Evolutionary conservation across 2,797 vertebrate species (phyloP), one percentile per base, ranked within the genome.

Genomic region (Allobates femoralis): DNA sequence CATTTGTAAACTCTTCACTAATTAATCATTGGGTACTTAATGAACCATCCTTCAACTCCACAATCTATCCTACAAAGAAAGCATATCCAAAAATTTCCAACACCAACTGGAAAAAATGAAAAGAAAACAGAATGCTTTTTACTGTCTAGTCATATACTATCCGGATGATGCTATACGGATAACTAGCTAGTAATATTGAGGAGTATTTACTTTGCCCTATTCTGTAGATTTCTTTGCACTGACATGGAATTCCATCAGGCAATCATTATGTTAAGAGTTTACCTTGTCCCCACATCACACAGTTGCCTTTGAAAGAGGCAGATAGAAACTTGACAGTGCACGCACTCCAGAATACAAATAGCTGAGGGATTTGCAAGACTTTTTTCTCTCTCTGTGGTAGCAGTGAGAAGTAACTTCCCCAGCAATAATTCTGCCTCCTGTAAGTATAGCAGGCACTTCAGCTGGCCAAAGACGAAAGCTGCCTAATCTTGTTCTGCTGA

Each of bases 401-500:
- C 83, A 88, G 69, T 66, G 60, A 85, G 76, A 55, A 87, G 84
- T 91, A 93, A 89, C 89, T 91, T 91, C 90, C 90, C 89, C 46
- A 62, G 89, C 89, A 89, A 89, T 88, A 89, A 88, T 3, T 58
- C 90, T 89, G 85, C 90, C 64, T 55, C 58, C 89, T 91, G 62
- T 90, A 88, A 91, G 64, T 34, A 91, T 91, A 90, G 90, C 90
- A 89, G 91, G 89, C 92, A 86, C 92, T 92, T 90, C 90, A 92
- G 90, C 0, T 21, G 81, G 86, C 92, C 93, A 92, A 91, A 91
- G 91, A 89, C 86, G 26, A 92, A 93, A 93, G 91, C 91, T 91
- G 90, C 83, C 93, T 93, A 67, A 90, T 93, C 93, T 93, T 91
- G 85, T 91, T 93, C 93, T 92, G 89, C 76, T 89, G 90, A 92